Evolutionary conservation across 2,797 vertebrate genomes (phyloP).

Genomic region (Vultur gryphus): DNA sequence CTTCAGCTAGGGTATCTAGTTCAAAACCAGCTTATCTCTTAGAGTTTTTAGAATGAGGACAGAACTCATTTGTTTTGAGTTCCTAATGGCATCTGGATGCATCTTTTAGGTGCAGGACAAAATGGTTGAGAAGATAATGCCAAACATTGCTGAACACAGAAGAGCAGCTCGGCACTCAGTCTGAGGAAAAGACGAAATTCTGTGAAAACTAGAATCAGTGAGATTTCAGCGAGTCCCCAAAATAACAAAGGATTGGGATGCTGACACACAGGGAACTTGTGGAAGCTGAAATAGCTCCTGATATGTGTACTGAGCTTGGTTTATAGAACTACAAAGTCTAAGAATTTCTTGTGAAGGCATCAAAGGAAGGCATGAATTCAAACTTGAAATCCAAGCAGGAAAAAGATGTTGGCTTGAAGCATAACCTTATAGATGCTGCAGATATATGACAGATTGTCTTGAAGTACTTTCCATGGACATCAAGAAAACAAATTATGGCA

Average conservation of each 20-base stretch:
- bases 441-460: not conserved
- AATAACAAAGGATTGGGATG: not conserved
- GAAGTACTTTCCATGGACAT: not conserved
- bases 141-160: not conserved
- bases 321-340: not conserved
- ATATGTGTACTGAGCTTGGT: not conserved
- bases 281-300: not conserved
- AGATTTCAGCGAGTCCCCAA: not conserved
- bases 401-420: not conserved
- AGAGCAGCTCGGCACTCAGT: not conserved
- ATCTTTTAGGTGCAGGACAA: not conserved
- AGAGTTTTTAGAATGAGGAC: not conserved
- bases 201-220: not conserved
- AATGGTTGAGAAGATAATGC: not conserved
- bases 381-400: not conserved
- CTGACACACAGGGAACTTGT: not conserved
- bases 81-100: not conserved
- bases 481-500: not conserved
- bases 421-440: not conserved
- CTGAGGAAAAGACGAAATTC: not conserved
- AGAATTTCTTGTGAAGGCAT: not conserved
- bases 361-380: not conserved
- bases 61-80: not conserved
- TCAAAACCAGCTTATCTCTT: not conserved
- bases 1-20: not conserved